Base-by-base conservation (phyloP, 2,888 invertebrate species). In the Panzeria rudis region DNA sequence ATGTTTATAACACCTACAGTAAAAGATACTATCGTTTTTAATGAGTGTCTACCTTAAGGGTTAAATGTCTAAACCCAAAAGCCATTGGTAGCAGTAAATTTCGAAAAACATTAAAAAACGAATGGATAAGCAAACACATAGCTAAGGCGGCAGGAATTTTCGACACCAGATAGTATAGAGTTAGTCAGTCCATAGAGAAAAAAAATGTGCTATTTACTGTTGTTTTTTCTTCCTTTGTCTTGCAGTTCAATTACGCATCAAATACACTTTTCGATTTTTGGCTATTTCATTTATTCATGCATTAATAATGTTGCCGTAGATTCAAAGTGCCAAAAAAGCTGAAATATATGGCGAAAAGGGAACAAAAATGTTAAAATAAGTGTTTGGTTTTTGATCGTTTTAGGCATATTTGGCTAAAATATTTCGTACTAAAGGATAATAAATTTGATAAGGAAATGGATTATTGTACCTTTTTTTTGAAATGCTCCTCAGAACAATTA, bases 1-100 rank as follows among this genome's bases (percentile, higher is more conserved):
- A 62, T 64, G 61, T 38, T 77, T 66, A 64, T 69, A 85, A 75
- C 85, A 75, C 75, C 69, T 69, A 62, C 77, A 62, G 50, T 64
- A 64, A 79, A 69, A 68, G 82, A 82, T 85, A 69, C 69, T 61
- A 82, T 85, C 82, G 73, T 59, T 85, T 85, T 85, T 85, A 82
- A 85, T 82, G 85, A 85, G 82, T 78, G 82, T 75, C 75, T 82
- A 82, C 85, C 82, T 73, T 82, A 47, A 75, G 85, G 85, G 85
- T 85, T 85, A 85, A 85, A 64, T 50, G 71, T 71, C 71, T 82
- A 76, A 82, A 82, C 82, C 71, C 62, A 56, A 64, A 69, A 77
- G 71, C 69, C 76, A 47, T 38, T 71, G 54, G 69, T 64, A 71
- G 76, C 76, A 77, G 62, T 82, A 76, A 82, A 76, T 82, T 76